Evolutionary conservation across 2,113 vertebrate genomes (phyloP).

Genomic region (Ramphastos sulfuratus): DNA sequence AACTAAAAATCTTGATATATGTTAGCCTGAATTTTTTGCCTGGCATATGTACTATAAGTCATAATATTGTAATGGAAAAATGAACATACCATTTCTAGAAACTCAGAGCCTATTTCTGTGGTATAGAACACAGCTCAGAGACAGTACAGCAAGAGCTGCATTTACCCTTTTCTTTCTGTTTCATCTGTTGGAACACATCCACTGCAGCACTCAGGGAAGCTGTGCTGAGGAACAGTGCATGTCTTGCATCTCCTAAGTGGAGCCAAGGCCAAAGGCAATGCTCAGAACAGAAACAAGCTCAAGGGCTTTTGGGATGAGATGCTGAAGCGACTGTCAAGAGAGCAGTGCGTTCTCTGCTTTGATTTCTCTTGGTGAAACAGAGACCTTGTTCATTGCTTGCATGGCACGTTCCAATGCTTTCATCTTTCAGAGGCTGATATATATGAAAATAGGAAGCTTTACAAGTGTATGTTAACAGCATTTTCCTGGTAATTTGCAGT

Average conservation of each 20-base stretch:
- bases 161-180: too few species aligned
- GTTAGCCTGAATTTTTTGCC: background rate
- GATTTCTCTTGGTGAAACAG: background rate
- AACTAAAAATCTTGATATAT: background rate
- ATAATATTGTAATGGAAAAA: background rate
- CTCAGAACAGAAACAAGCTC: background rate
- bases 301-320: background rate
- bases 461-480: background rate
- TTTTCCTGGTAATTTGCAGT: background rate
- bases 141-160: background rate
- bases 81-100: background rate
- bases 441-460: background rate
- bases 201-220: background rate
- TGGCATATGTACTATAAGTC: background rate
- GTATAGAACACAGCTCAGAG: background rate
- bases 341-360: background rate
- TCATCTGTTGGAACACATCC: background rate
- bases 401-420: background rate
- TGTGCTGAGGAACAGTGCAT: background rate
- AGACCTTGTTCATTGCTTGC: background rate
- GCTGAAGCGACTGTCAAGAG: background rate
- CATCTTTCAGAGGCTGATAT: background rate
- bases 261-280: background rate
- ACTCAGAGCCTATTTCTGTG: background rate
- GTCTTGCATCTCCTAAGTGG: accelerated